Evolutionary conservation across 2,797 vertebrate species (phyloP), one percentile per base, ranked within the genome.

Genomic region (Tadarida brasiliensis): DNA sequence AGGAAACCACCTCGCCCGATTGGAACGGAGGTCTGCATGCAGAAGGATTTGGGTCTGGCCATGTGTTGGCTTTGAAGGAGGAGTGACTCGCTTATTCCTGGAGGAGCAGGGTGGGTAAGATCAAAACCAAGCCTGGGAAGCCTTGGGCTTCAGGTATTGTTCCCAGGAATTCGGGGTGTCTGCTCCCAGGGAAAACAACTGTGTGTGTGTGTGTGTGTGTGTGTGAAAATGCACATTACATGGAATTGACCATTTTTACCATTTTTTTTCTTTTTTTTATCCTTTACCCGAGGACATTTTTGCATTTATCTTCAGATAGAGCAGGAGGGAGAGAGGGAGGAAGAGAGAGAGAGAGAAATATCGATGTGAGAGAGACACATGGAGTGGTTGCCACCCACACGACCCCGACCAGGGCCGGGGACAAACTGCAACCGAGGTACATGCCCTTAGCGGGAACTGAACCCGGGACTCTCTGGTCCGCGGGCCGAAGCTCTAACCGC

Each of bases 101-200:
- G n/a, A 87, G 24, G 2, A 17, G 22, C 1, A 1, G 26, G 11
- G 49, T 61, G 70, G 47, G 47, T 28, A 59, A 51, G 54, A 63
- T 39, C 51, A 78, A 63, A 95, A 59, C 19, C 19, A 51, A 85
- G 49, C 16, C 30, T 15, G n/a, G 24, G 49, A 26, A 57, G 57
- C 20, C 14, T 35, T 8, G 0, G 76, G n/a, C 35, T 24, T 20
- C 2, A 3, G 1, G 22, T 3, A 11, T 68, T 39, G 5, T 63
- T 67, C 61, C 49, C 3, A 14, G 20, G n/a, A 1, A 56, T 22
- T 26, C 30, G 3, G 22, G 22, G 14, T 28, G 11, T 49, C 17
- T 65, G 28, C 28, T 54, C 39, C 49, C 16, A 44, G 88, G 87
- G 54, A 61, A 85, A 74, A 28, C n/a, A 24, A 8, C 22, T 49